Percentiles rank a stretch among this genome's conserved stretches.
Conservation (phyloP, 2,113 vertebrate genomes). For the Mustela lutreola region DNA sequence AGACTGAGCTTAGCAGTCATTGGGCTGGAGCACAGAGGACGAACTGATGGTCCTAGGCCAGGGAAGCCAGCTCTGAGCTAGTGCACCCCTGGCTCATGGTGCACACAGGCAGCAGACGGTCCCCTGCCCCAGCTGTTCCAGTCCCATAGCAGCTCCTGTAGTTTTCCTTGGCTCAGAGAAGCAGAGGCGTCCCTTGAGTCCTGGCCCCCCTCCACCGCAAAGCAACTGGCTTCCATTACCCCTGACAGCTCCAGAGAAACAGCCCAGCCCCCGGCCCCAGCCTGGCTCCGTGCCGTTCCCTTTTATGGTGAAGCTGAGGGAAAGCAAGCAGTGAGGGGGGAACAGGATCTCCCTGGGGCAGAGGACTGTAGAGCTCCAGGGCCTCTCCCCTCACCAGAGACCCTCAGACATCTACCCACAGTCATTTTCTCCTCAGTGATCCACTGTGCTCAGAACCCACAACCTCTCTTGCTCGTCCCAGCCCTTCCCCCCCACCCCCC, state of each 20-base stretch:
- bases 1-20: not conserved
- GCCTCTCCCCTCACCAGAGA: slow-evolving; percentile 27
- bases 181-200: slow-evolving; percentile 72
- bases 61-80: not conserved
- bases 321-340: not conserved
- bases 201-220: slow-evolving; percentile 63
- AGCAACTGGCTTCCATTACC: slow-evolving; percentile 81
- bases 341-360: slow-evolving; percentile 5
- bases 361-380: not conserved
- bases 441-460: not conserved
- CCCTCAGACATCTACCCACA: not conserved
- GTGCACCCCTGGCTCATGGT: not conserved
- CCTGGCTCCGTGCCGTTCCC: slow-evolving; percentile 71
- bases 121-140: slow-evolving; percentile 36
- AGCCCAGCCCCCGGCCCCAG: slow-evolving; percentile 67
- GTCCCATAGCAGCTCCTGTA: slow-evolving; percentile 68
- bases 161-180: slow-evolving; percentile 79
- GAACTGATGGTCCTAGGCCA: not conserved
- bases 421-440: not conserved
- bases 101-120: not conserved
- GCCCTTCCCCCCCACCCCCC: not conserved
- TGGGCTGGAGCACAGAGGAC: not conserved
- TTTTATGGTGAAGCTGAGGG: slow-evolving; percentile 79
- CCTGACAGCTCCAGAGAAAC: slow-evolving; percentile 73
- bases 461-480: slow-evolving; percentile 7